phyloP scores from a whole-genome alignment of 2,113 vertebrate genomes.

The Rhea americana region DNA sequence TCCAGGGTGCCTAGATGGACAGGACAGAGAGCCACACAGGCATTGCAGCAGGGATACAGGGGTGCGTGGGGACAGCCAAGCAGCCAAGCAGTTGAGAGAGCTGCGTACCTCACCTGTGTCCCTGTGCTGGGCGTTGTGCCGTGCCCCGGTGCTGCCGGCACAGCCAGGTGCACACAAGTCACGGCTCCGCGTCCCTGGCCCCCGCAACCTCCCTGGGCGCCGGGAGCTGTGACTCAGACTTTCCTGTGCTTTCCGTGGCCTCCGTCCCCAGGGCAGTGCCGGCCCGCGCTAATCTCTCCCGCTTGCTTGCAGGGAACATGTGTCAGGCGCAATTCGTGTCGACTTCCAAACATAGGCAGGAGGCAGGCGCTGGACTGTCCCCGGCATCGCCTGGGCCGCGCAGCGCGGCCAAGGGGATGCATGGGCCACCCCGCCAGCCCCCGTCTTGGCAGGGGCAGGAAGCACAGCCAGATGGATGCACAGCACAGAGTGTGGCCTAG shows the following conservation, averaged over 20 bases:
- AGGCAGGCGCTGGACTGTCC: neutral
- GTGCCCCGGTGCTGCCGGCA: neutral
- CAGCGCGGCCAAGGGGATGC: neutral
- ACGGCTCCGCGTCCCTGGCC: neutral
- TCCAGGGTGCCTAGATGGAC: neutral
- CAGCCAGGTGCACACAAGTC: neutral
- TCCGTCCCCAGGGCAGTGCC: neutral
- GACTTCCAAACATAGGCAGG: constrained; percentile 43
- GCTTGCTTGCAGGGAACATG: constrained; percentile 29
- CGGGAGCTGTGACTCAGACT: neutral
- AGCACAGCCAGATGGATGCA: neutral
- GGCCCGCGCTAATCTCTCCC: constrained; percentile 42
- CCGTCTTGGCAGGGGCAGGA: neutral
- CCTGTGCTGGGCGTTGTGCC: neutral
- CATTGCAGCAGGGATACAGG: neutral
- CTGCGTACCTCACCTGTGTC: neutral
- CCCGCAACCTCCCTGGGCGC: neutral
- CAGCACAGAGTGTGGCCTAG: neutral
- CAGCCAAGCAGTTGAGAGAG: neutral
- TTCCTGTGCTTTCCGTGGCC: constrained; percentile 7
- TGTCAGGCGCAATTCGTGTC: constrained; percentile 33
- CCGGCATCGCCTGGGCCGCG: neutral
- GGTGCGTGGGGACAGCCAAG: neutral
- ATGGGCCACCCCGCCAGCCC: too few species aligned
- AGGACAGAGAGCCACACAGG: neutral